Base-by-base conservation (phyloP, 2,797 vertebrate species). In the Premnoplex brunnescens region DNA sequence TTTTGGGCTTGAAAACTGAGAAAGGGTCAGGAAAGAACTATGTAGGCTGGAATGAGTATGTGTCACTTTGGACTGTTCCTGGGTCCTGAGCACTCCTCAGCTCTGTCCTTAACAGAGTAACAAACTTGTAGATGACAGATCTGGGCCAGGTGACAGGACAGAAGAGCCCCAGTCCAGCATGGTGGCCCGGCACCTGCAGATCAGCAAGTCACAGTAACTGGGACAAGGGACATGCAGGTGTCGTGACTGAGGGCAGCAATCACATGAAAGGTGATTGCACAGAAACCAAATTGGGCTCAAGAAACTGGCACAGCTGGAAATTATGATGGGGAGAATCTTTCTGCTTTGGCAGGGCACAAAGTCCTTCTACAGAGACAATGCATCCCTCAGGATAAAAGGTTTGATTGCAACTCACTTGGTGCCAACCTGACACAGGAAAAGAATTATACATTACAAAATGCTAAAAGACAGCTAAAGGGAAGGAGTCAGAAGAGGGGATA, bases 401-500 rank as follows among this genome's bases (percentile, higher is more conserved):
- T 89, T 89, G 93, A 93, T 96, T 81, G 4, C 93, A 87, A 83
- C 60, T 94, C 84, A 51, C 49, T 69, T 87, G 86, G 63, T 95
- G 94, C 84, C 92, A 95, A 77, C 86, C 89, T 95, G 94, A 96
- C 93, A 95, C 2, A 64, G 92, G 82, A 93, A 86, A 91, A 89
- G 96, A 96, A 92, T 91, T 88, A 88, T 84, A 92, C 88, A 95
- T 94, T 94, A 86, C 76, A 95, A 90, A 96, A 95, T 96, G 92
- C 80, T 96, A 86, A 94, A 93, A 96, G 88, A 93, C 77, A 93
- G 91, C 91, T 92, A 68, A 91, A 95, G 93, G 89, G 94, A 95
- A 96, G 44, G 63, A 92, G 46, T 86, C 85, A 85, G 85, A 85
- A 69, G 28, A 89, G 30, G 20, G 51, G 71, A 72, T 12, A 60